These are phyloP conservation scores for Porites lobata DNA, from an alignment of 92 coral and sea anemone species.

Conservation along the genomic window DNA sequence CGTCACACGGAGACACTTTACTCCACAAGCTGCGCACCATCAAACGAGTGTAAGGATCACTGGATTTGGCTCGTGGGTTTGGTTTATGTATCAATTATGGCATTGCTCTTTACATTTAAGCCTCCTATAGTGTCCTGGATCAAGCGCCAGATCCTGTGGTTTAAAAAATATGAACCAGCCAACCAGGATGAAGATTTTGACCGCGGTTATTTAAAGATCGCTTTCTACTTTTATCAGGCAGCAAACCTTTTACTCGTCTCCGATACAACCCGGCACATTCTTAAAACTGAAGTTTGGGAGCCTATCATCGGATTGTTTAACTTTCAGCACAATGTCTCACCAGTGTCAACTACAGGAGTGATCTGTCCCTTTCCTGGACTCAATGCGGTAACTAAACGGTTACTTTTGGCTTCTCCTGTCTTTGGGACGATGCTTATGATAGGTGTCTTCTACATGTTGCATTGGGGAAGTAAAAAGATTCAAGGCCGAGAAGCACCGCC, in stretches of 20 bases:
- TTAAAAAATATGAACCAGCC: conserved; percentile 4
- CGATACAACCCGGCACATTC: conserved; percentile 32
- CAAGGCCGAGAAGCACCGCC: conserved; percentile 63
- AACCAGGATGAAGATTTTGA: conserved; percentile 19
- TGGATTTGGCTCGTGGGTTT: conserved; percentile 79
- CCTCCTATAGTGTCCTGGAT: conserved; percentile 71
- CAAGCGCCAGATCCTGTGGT: conserved; percentile 71
- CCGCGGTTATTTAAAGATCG: conserved; percentile 64
- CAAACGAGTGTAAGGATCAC: conserved; percentile 53
- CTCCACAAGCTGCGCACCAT: conserved; percentile 64
- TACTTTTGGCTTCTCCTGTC: conserved; percentile 57
- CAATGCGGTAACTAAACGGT: conserved; percentile 73
- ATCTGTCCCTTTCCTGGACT: conserved; percentile 86
- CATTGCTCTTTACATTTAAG: conserved; percentile 61
- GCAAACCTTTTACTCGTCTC: conserved; percentile 71
- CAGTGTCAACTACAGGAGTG: background rate
- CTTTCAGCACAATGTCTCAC: conserved; percentile 63
- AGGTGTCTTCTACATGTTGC: conserved; percentile 48
- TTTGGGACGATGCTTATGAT: conserved; percentile 58
- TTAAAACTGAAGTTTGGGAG: conserved; percentile 37
- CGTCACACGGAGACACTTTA: conserved; percentile 79
- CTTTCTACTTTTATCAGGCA: conserved; percentile 57
- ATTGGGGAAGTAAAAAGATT: conserved; percentile 41
- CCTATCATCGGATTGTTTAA: conserved; percentile 77
- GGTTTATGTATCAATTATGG: conserved; percentile 48